Percentiles rank a stretch among this genome's conserved stretches.
phyloP scores from a whole-genome alignment of 2,113 vertebrate species.

The Nibea albiflora region DNA sequence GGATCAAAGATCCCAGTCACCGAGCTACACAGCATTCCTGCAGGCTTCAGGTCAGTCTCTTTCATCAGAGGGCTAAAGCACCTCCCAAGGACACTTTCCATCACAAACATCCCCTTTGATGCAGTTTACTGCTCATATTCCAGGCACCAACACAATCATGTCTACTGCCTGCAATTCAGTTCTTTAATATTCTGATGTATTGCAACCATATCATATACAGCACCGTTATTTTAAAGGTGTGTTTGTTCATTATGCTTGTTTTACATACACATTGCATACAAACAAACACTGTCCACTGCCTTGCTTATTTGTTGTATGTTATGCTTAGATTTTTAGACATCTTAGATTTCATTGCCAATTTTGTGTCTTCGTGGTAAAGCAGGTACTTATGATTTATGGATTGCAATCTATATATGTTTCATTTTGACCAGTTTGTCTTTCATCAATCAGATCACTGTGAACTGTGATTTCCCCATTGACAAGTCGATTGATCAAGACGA shows the following conservation, averaged over 20 bases:
- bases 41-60: background rate
- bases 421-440: background rate
- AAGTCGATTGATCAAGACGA: background rate
- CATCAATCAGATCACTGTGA: background rate
- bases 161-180: background rate
- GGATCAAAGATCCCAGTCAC: conserved; percentile 9
- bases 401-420: background rate
- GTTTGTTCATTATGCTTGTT: background rate
- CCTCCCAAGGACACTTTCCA: background rate
- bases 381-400: background rate
- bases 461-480: background rate
- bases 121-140: background rate
- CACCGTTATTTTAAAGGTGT: background rate
- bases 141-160: background rate
- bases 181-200: background rate
- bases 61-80: background rate
- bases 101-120: background rate
- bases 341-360: background rate
- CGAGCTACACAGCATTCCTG: background rate
- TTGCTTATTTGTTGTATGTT: background rate
- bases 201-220: background rate
- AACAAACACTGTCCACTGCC: background rate
- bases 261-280: too few relatives aligned
- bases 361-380: background rate
- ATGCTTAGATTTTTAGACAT: too few relatives aligned